A percentile compares a stretch with the other conserved stretches of the same genome.
Conservation (phyloP, 2,888 invertebrate species). For the Bugula neritina region DNA sequence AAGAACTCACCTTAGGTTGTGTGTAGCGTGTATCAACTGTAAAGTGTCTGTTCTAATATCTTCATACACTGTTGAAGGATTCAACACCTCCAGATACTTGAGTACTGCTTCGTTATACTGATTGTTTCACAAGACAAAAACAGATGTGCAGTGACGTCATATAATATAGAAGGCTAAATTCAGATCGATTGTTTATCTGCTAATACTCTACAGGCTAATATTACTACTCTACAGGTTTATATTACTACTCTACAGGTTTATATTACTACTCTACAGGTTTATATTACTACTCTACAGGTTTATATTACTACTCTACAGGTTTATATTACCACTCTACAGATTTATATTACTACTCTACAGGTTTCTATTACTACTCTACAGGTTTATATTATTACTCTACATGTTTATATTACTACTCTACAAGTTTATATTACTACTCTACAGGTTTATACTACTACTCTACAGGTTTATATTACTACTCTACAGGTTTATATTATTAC, state of each 20-base stretch:
- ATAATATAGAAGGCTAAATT: too few species aligned
- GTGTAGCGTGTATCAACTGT: slow-evolving; percentile 64
- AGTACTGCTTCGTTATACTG: slow-evolving; percentile 58
- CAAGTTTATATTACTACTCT: too few species aligned
- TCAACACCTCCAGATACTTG: slow-evolving; percentile 62
- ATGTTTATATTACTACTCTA: background rate
- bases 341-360: background rate
- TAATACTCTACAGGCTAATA: too few species aligned
- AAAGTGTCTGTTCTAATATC: slow-evolving; percentile 61
- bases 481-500: too few species aligned
- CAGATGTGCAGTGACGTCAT: too few species aligned
- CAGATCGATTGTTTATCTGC: too few species aligned
- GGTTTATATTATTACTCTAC: background rate
- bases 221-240: background rate
- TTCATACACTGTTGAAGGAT: slow-evolving; percentile 49
- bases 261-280: background rate
- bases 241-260: background rate
- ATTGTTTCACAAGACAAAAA: too few species aligned
- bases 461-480: too few species aligned
- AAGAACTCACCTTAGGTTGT: slow-evolving; percentile 57
- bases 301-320: background rate
- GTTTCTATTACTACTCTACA: background rate
- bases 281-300: background rate
- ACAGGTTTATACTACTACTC: too few species aligned
- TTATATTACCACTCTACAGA: background rate